Base-by-base conservation (phyloP, 2,888 invertebrate species). In the Harpalus rufipes region DNA sequence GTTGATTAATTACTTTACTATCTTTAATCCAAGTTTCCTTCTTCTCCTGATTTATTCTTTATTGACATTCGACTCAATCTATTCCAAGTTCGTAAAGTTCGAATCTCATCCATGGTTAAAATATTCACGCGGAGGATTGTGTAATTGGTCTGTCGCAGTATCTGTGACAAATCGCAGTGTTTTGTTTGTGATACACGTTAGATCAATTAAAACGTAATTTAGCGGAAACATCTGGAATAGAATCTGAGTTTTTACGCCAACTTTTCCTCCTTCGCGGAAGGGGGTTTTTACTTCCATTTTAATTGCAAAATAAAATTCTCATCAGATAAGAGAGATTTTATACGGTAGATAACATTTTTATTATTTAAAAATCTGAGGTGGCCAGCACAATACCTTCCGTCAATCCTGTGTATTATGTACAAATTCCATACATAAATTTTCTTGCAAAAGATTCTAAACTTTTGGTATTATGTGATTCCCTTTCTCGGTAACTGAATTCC, bases 171-270 rank as follows among this genome's bases (percentile, higher is more conserved):
- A 78, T 78, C 78, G 78, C 25, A n/a, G 44, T 78, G 78, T 78
- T 78, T 78, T 78, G 78, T 78, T 78, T 78, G 78, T 58, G 78
- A 78, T 78, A 39, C 78, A 58, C 78, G 58, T 78, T 78, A 80
- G 80, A 80, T 80, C 59, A 80, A 80, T 80, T 80, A 80, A 61
- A 80, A 80, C 61, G 80, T 61, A 80, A 80, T 80, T 80, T 80
- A 41, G 59, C 41, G 80, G 80, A 80, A 80, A 41, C 59, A 80
- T 80, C 80, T 80, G 61, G 58, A 39, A 63, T 80, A 61, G 58
- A 78, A 58, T 58, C 78, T 78, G 58, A 78, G 25, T 78, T 78
- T 78, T 78, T 78, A 12, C 56, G 51, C 21, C 32, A 78, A 78
- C 32, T 78, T 78, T 78, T 44, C 44, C 8, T 39, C 32, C 25